Conservation (phyloP, 2,888 invertebrate genomes). For the Bugula neritina region DNA sequence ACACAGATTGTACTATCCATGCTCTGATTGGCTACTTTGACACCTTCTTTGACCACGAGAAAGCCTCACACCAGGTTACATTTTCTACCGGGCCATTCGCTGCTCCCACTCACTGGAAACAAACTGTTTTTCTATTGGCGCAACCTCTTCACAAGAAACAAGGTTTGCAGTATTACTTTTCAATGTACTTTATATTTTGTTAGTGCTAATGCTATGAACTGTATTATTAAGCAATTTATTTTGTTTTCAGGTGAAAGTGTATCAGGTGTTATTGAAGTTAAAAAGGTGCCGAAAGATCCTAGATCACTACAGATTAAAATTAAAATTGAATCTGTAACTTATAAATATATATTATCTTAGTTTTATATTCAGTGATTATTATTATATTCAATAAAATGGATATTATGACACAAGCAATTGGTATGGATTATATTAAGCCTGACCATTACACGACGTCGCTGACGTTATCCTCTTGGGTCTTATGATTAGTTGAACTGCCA, state of each 20-base stretch:
- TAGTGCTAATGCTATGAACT: no score
- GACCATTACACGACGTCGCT: no score
- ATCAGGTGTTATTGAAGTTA: conserved; percentile 69
- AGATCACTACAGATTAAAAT: conserved; percentile 69
- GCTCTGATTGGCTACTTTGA: conserved; percentile 87
- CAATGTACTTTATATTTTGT: not conserved
- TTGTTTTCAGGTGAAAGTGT: conserved; percentile 61
- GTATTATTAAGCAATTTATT: no score
- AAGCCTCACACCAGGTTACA: conserved; percentile 36
- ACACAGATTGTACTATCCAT: conserved; percentile 65
- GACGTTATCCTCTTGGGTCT: no score
- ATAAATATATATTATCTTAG: conserved; percentile 3
- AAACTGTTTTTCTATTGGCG: conserved; percentile 66
- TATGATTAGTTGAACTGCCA: no score
- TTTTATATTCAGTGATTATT: not conserved
- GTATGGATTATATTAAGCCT: not conserved
- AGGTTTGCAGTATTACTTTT: conserved; percentile 37
- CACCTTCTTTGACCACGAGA: conserved; percentile 64
- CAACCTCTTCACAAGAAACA: conserved; percentile 60
- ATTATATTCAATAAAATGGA: not conserved
- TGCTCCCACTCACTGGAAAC: conserved; percentile 67
- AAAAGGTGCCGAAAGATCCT: conserved; percentile 67
- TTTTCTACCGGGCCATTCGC: conserved; percentile 60
- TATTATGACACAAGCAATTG: not conserved
- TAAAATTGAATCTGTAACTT: conserved; percentile 45